These are phyloP conservation scores for Atlantisia rogersi DNA, from an alignment of 2,113 vertebrate species.

Conservation along the genomic window DNA sequence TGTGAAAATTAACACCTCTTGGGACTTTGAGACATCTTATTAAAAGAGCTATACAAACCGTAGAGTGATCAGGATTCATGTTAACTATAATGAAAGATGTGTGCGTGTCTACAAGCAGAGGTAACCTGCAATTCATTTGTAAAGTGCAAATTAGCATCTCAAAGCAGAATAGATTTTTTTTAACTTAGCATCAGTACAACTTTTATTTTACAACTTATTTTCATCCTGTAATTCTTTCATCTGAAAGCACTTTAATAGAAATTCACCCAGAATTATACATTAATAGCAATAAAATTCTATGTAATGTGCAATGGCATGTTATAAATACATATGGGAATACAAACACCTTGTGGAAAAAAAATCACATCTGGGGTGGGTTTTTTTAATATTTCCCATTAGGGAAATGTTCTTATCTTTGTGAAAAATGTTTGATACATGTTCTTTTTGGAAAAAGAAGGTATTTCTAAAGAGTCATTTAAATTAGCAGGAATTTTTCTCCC, in stretches of 20 bases:
- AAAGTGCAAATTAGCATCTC: neutral
- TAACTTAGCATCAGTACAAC: neutral
- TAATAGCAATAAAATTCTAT: neutral
- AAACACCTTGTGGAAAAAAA: neutral
- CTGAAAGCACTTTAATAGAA: neutral
- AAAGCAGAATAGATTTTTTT: neutral
- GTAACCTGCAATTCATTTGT: neutral
- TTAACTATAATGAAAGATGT: neutral
- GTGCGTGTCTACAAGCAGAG: neutral
- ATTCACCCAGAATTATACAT: neutral
- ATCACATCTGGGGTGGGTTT: fast-evolving
- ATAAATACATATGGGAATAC: neutral
- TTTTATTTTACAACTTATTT: neutral
- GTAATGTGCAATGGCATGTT: neutral
- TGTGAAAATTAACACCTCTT: neutral
- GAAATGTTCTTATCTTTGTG: neutral
- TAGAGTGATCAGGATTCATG: fast-evolving
- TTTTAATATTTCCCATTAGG: neutral
- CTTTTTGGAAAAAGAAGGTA: neutral
- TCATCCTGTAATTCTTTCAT: neutral
- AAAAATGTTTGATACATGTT: neutral
- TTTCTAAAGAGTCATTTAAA: neutral
- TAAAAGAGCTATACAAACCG: neutral
- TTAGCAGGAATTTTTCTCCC: neutral
- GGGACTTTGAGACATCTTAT: neutral